Evolutionary conservation across 2,888 invertebrate species (phyloP).

Genomic region (Hermaeophaga mercurialis): DNA sequence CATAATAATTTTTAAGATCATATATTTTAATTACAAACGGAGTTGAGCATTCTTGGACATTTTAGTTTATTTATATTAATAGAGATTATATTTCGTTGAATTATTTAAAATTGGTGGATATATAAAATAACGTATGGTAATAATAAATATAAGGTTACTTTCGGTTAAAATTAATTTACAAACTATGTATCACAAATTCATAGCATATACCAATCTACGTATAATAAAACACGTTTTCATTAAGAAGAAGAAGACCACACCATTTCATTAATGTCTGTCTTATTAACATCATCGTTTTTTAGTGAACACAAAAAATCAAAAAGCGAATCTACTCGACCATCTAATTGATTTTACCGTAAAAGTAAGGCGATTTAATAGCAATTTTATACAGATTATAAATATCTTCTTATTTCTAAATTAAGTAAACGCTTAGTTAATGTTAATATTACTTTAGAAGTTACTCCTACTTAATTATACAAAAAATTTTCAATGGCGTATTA

Average conservation of each 20-base stretch:
- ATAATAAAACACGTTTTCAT: slow-evolving; percentile 6
- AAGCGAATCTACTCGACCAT: slow-evolving; percentile 14
- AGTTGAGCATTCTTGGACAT: no score
- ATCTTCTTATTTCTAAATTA: slow-evolving; percentile 8
- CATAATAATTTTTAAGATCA: no score
- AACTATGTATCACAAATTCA: background rate
- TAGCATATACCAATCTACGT: background rate
- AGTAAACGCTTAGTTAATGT: background rate
- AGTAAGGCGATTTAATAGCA: slow-evolving; percentile 11
- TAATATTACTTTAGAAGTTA: background rate
- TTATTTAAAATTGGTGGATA: no score
- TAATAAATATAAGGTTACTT: background rate
- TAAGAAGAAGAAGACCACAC: slow-evolving; percentile 11
- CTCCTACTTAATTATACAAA: background rate
- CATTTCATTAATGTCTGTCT: slow-evolving; percentile 9
- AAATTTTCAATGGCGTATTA: background rate
- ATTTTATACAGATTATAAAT: slow-evolving; percentile 12
- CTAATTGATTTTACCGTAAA: slow-evolving; percentile 15
- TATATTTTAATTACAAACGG: no score
- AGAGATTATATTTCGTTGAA: no score
- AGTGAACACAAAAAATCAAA: background rate
- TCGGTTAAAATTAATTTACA: background rate
- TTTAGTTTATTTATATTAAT: no score
- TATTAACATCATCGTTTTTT: slow-evolving; percentile 7
- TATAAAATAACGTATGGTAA: no score